phyloP scores from a whole-genome alignment of 30 jellyfish, hydroid and myxozoan genomes.

The Aurelia sp. region DNA sequence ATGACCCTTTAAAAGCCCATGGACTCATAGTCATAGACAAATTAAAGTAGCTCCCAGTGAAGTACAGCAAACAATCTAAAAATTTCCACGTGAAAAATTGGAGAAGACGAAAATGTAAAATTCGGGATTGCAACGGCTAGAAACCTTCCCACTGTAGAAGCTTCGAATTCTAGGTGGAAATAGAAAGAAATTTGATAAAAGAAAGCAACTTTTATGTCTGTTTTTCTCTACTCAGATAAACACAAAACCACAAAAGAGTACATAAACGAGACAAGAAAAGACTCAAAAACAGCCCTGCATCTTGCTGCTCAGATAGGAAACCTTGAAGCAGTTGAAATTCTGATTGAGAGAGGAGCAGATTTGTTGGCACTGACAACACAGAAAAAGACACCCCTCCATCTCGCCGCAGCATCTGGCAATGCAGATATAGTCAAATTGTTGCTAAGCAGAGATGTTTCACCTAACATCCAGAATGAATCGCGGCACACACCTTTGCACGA shows the following conservation, averaged over 20 bases:
- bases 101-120: no score
- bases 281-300: conserved; percentile 31
- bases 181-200: no score
- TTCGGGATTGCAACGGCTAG: no score
- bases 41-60: no score
- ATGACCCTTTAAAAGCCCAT: no score
- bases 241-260: background rate
- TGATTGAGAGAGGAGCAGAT: conserved; percentile 33
- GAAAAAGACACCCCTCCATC: conserved; percentile 17
- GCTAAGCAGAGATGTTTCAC: background rate
- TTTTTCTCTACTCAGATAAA: background rate
- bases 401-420: conserved; percentile 23
- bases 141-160: no score
- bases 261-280: conserved; percentile 10
- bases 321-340: conserved; percentile 2
- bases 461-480: background rate
- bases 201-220: background rate
- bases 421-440: conserved; percentile 10
- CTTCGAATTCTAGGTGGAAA: no score
- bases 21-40: no score
- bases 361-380: background rate
- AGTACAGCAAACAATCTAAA: no score
- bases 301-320: conserved; percentile 32
- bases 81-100: no score
- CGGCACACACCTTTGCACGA: conserved; percentile 24